phyloP scores from a whole-genome alignment of 1,140 invertebrate species.

The Ceratosolen fusciceps region DNA sequence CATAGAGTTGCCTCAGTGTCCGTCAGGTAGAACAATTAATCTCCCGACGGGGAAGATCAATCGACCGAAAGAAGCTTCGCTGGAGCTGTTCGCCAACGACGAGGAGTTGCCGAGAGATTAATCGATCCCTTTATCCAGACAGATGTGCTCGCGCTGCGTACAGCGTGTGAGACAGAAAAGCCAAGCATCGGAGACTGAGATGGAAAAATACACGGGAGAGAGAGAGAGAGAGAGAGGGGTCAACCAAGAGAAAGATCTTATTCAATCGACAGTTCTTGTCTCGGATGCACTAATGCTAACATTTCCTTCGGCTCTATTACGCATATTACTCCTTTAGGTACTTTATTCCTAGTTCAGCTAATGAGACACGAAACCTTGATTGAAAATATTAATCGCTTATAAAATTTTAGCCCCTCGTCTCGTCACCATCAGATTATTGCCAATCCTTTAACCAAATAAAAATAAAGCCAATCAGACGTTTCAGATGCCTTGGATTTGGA shows the following conservation, averaged over 20 bases:
- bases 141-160: constrained; percentile 42
- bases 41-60: constrained; percentile 55
- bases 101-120: constrained; percentile 56
- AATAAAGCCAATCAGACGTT: too few species aligned
- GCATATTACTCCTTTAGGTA: too few species aligned
- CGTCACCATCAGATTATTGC: too few species aligned
- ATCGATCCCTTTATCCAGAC: constrained; percentile 57
- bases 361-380: too few species aligned
- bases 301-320: background rate
- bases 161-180: background rate
- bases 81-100: constrained; percentile 4
- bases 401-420: too few species aligned
- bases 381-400: too few species aligned
- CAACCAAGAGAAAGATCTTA: background rate
- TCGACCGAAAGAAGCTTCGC: constrained; percentile 57
- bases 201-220: background rate
- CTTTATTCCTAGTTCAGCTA: too few species aligned
- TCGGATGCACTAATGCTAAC: background rate
- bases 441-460: too few species aligned
- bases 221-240: background rate
- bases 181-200: background rate
- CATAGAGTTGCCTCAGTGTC: constrained; percentile 14
- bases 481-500: too few species aligned
- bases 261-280: background rate
- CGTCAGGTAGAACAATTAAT: constrained; percentile 56